These are phyloP conservation scores for Deilephila porcellus DNA, from an alignment of 2,888 invertebrate species.

Conservation along the genomic window DNA sequence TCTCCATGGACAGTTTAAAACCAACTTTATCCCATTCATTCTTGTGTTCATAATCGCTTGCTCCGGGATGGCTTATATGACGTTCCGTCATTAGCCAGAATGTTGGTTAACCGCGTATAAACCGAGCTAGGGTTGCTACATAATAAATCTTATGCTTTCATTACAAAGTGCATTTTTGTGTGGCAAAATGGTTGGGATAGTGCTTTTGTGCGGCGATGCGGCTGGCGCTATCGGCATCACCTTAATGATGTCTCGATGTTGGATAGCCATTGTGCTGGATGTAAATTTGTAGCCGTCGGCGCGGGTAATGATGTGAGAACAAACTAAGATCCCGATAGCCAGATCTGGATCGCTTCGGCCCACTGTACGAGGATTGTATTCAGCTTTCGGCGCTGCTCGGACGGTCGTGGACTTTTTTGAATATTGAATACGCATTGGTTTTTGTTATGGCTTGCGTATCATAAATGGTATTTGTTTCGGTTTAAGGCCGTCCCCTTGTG, in stretches of 20 bases:
- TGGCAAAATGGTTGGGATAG: constrained; percentile 47
- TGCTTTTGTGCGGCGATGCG: constrained; percentile 58
- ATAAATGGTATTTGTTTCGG: constrained; percentile 45
- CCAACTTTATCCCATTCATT: constrained; percentile 60
- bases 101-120: constrained; percentile 58
- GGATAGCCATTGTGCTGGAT: constrained; percentile 85
- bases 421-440: constrained; percentile 64
- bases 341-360: constrained; percentile 79
- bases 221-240: constrained; percentile 85
- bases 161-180: constrained; percentile 57
- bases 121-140: constrained; percentile 44
- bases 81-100: constrained; percentile 68
- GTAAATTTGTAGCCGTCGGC: constrained; percentile 85
- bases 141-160: constrained; percentile 45
- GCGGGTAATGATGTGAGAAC: constrained; percentile 86
- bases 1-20: constrained; percentile 54
- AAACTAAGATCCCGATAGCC: constrained; percentile 84
- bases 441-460: constrained; percentile 66
- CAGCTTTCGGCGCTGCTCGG: constrained; percentile 62
- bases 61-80: constrained; percentile 71
- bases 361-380: constrained; percentile 74
- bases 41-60: constrained; percentile 68
- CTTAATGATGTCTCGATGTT: constrained; percentile 85
- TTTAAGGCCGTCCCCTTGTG: background rate
- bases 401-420: constrained; percentile 60